These are phyloP conservation scores for Caenorhabditis sp. DNA, from an alignment of 2,888 invertebrate species.

Conservation along the genomic window DNA sequence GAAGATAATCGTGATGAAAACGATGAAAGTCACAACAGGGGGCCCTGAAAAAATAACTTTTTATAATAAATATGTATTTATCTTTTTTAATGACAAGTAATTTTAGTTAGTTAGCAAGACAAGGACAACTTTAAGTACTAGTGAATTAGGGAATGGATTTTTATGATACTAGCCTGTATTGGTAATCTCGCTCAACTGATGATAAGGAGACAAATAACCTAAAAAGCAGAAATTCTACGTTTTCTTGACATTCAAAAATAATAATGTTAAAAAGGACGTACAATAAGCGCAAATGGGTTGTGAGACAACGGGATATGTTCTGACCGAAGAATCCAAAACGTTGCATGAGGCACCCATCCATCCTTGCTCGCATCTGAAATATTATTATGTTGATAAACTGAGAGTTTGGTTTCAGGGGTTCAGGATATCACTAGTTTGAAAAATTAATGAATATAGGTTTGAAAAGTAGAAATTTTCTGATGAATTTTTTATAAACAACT, in stretches of 20 bases:
- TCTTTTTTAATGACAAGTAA: background rate
- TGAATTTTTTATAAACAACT: no score
- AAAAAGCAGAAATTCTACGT: background rate
- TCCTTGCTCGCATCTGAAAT: constrained; percentile 38
- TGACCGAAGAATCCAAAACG: constrained; percentile 36
- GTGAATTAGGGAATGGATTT: background rate
- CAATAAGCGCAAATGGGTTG: constrained; percentile 42
- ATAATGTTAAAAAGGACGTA: constrained; percentile 35
- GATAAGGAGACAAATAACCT: background rate
- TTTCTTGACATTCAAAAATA: constrained; percentile 10
- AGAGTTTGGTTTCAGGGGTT: no score
- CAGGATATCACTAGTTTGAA: no score
- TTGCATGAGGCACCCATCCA: constrained; percentile 40
- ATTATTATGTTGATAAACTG: background rate
- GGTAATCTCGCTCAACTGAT: background rate
- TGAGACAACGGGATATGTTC: constrained; percentile 30
- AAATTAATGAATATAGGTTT: no score
- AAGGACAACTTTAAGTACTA: background rate
- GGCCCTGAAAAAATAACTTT: constrained; percentile 25
- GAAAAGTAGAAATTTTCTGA: no score
- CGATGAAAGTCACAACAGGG: constrained; percentile 37
- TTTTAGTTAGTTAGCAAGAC: constrained; percentile 1
- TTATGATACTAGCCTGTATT: background rate
- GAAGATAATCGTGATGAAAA: constrained; percentile 25
- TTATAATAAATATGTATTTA: background rate